These are phyloP conservation scores for Balaeniceps rex DNA, from an alignment of 2,113 vertebrate genomes.

Conservation along the genomic window DNA sequence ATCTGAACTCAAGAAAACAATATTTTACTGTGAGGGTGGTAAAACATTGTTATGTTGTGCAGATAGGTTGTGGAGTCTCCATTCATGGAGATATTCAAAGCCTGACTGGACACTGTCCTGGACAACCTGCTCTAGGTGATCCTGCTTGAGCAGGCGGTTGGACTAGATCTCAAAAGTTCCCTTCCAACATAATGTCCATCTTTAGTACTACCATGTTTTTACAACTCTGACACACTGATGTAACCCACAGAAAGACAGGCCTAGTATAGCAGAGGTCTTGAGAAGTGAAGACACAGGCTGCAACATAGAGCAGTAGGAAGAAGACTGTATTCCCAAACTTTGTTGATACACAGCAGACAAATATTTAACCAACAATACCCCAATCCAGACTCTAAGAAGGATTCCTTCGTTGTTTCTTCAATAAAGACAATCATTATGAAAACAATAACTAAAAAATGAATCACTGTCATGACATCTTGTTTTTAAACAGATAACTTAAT, in stretches of 20 bases:
- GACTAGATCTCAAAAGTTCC: background rate
- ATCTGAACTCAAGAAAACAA: background rate
- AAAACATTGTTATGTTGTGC: background rate
- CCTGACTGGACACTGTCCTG: background rate
- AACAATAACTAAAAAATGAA: background rate
- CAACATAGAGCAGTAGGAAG: background rate
- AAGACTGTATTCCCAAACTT: background rate
- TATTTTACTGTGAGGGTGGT: background rate
- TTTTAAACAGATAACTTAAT: background rate
- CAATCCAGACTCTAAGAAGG: background rate
- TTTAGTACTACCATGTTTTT: background rate
- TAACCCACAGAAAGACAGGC: background rate
- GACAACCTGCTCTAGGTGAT: background rate
- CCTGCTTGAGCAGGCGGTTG: background rate
- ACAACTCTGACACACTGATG: no score
- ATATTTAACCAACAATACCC: background rate
- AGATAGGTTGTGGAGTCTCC: background rate
- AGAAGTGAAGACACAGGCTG: background rate
- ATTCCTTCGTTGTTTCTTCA: background rate
- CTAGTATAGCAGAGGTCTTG: background rate
- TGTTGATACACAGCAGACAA: background rate
- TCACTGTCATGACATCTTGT: background rate
- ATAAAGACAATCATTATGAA: background rate
- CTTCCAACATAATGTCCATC: background rate
- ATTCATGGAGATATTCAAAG: background rate